Base-by-base conservation (phyloP, 2,797 vertebrate species). In the Gouania willdenowi region DNA sequence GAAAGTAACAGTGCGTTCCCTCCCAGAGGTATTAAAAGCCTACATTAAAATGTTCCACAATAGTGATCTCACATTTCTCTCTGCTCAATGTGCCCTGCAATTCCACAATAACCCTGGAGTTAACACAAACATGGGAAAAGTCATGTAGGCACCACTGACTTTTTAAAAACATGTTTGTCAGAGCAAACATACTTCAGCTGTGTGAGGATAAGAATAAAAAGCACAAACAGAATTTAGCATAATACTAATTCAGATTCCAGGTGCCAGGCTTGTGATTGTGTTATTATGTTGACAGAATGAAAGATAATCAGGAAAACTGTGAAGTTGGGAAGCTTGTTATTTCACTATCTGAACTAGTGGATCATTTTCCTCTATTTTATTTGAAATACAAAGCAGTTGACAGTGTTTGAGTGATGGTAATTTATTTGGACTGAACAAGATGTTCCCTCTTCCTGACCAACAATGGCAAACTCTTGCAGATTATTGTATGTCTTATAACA, bases 191-290 rank as follows among this genome's bases (percentile, higher is more conserved):
- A 33, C 40, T 61, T 42, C 6, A 33, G 57, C 45, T 12, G 33
- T 66, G 66, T 46, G 50, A 73, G 57, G 44, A 71, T 44, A 26
- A 21, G 36, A 85, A 81, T 72, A 25, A 77, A 78, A 50, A 4
- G 46, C 7, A 19, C 21, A 12, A 57, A 57, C 41, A 65, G 36
- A 41, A 65, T 75, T 76, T 75, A 50, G 58, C 62, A 81, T 59
- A 41, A 68, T 50, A 73, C 64, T 76, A 60, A 77, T 77, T 66
- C 57, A 63, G 78, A 78, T 79, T 79, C 51, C 51, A 69, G 57
- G 54, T 73, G 59, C 66, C 65, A 62, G 69, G 66, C 66, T 68
- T 29, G 55, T 56, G 69, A 72, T 75, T 61, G 61, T 76, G 74
- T 67, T 48, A 40, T 66, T 14, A n/a, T n/a, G n/a, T n/a, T 72